Evolutionary conservation across 2,113 vertebrate species (phyloP).

Genomic region (Chloroceryle aenea): DNA sequence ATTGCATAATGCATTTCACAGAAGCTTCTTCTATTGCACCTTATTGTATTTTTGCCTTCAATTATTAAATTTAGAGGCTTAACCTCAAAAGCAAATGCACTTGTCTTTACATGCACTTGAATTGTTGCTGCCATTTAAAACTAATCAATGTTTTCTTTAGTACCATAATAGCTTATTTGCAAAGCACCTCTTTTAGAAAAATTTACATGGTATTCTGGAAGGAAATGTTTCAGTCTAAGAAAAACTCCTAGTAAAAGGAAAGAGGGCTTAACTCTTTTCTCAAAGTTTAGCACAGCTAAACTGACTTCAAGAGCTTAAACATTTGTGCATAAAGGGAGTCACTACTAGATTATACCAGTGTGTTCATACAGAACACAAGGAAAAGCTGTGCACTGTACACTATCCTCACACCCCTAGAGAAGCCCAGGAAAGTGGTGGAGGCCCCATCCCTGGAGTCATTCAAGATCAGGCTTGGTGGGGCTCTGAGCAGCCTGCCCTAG

Average conservation of each 20-base stretch:
- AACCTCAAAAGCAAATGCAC: constrained; percentile 45
- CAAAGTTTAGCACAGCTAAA: not conserved
- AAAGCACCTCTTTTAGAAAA: constrained; percentile 60
- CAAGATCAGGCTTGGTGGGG: too few relatives aligned
- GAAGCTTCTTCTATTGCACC: not conserved
- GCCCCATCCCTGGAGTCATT: too few relatives aligned
- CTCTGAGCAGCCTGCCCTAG: not conserved
- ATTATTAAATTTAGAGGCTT: constrained; percentile 61
- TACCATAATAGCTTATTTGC: constrained; percentile 71
- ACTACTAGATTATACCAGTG: not conserved
- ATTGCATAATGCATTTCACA: constrained; percentile 4
- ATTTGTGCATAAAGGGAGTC: not conserved
- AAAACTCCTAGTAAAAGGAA: not conserved
- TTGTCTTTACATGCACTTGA: constrained; percentile 60
- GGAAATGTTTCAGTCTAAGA: constrained; percentile 21
- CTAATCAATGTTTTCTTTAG: constrained; percentile 75
- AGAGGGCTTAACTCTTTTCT: not conserved
- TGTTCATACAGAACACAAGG: not conserved
- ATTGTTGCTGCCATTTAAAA: constrained; percentile 69
- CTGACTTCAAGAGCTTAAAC: not conserved
- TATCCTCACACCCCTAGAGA: not conserved
- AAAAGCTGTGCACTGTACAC: not conserved
- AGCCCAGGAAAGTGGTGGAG: not conserved
- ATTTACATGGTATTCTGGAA: not conserved
- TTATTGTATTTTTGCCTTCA: constrained; percentile 50